Evolutionary conservation across 2,888 invertebrate species (phyloP).

Genomic region (Seladonia tumulorum): DNA sequence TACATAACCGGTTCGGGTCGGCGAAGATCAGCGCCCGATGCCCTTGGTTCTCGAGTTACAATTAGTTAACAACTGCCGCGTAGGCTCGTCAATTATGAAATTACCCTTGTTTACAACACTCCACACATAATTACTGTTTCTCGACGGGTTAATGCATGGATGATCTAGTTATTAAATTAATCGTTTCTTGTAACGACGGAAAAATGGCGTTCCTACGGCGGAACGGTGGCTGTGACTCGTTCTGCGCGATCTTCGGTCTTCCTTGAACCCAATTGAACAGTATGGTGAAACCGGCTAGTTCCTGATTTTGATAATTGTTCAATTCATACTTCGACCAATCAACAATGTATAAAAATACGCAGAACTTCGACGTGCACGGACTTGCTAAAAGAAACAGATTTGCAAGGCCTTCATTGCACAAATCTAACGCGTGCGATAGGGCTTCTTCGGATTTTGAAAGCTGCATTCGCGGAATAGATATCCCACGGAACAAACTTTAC

Average conservation of each 20-base stretch:
- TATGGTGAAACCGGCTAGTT: not conserved
- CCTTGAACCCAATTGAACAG: not conserved
- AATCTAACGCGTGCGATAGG: not conserved
- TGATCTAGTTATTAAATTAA: constrained; percentile 64
- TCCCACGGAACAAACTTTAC: too few species aligned
- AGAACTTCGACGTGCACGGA: not conserved
- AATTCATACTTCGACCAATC: not conserved
- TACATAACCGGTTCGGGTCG: constrained; percentile 29
- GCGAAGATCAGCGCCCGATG: constrained; percentile 39
- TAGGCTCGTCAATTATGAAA: constrained; percentile 80
- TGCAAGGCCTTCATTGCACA: too few species aligned
- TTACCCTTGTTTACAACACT: constrained; percentile 76
- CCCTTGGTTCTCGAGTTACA: constrained; percentile 65
- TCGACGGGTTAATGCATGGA: constrained; percentile 54
- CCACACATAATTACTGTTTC: constrained; percentile 64
- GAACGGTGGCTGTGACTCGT: not conserved
- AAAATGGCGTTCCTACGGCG: not conserved
- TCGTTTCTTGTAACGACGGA: constrained; percentile 22
- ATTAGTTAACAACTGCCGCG: constrained; percentile 78
- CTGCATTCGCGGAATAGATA: not conserved
- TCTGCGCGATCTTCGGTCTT: not conserved
- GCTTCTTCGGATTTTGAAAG: not conserved
- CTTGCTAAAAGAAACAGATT: too few species aligned
- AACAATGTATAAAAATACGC: not conserved
- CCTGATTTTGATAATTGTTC: not conserved